These are phyloP conservation scores for Sebastes iracundus DNA, from an alignment of 2,797 vertebrate genomes.

Conservation along the genomic window DNA sequence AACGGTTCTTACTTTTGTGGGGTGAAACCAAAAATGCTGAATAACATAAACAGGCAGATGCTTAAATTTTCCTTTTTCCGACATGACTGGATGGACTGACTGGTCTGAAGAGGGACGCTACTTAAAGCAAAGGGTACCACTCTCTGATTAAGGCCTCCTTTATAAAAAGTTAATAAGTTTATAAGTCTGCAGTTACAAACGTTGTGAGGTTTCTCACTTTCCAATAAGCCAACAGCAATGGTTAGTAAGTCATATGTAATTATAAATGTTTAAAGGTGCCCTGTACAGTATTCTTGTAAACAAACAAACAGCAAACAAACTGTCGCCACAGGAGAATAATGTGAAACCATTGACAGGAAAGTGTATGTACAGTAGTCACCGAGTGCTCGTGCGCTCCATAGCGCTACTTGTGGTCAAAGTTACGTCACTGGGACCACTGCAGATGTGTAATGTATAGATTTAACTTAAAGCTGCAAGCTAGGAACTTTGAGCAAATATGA, in stretches of 20 bases:
- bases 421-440: not conserved
- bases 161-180: too few relatives aligned
- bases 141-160: too few relatives aligned
- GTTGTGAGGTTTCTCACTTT: not conserved
- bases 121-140: not conserved
- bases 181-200: not conserved
- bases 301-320: too few relatives aligned
- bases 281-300: too few relatives aligned
- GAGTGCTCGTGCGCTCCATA: not conserved
- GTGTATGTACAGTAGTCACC: not conserved
- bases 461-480: too few relatives aligned
- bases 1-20: not conserved
- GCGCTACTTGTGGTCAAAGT: not conserved
- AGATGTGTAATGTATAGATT: not conserved
- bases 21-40: slow-evolving; percentile 8
- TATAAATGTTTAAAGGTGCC: not conserved
- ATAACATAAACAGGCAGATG: slow-evolving; percentile 8
- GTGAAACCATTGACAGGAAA: not conserved
- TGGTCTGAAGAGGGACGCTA: not conserved
- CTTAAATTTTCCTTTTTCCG: not conserved
- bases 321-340: not conserved
- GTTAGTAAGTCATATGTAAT: not conserved
- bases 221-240: not conserved
- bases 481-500: too few relatives aligned
- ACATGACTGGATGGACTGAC: not conserved